Conservation (phyloP, 1,140 invertebrate genomes). For the Lithobius niger region DNA sequence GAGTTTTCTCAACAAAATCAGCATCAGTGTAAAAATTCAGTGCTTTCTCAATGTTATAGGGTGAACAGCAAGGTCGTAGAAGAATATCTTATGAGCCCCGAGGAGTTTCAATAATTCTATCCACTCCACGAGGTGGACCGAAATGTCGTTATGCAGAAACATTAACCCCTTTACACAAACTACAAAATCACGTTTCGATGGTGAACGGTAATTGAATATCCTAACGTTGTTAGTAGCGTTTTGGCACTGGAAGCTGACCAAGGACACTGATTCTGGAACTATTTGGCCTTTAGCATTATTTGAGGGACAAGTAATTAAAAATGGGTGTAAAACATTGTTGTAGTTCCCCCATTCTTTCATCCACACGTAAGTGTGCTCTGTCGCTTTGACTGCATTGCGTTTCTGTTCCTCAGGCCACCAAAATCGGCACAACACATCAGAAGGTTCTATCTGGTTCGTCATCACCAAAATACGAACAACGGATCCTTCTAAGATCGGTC, state of each 20-base stretch:
- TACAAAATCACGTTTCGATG: conserved; percentile 57
- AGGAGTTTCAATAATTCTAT: conserved; percentile 72
- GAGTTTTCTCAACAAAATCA: conserved; percentile 67
- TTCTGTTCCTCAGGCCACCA: conserved; percentile 56
- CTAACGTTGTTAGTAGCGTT: conserved; percentile 71
- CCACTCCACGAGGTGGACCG: conserved; percentile 85
- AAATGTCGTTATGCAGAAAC: conserved; percentile 80
- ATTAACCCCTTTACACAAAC: conserved; percentile 90
- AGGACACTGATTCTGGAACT: conserved; percentile 67
- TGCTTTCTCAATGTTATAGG: conserved; percentile 80
- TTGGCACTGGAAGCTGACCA: conserved; percentile 73
- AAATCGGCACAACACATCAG: conserved; percentile 67
- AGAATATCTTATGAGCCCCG: conserved; percentile 82
- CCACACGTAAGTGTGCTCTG: conserved; percentile 90
- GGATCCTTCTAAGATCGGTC: conserved; percentile 34
- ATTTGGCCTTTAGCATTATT: conserved; percentile 32
- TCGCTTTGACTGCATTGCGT: conserved; percentile 27
- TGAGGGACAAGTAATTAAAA: conserved; percentile 75
- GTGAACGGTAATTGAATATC: conserved; percentile 21
- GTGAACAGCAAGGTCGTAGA: conserved; percentile 82
- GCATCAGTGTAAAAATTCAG: conserved; percentile 60
- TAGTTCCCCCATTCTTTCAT: conserved; percentile 90
- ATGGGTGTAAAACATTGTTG: conserved; percentile 82
- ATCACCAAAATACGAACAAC: conserved; percentile 75
- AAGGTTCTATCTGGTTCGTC: conserved; percentile 75